Base-by-base conservation (phyloP, 2,797 vertebrate species). In the Bryconaethiops microstoma region DNA sequence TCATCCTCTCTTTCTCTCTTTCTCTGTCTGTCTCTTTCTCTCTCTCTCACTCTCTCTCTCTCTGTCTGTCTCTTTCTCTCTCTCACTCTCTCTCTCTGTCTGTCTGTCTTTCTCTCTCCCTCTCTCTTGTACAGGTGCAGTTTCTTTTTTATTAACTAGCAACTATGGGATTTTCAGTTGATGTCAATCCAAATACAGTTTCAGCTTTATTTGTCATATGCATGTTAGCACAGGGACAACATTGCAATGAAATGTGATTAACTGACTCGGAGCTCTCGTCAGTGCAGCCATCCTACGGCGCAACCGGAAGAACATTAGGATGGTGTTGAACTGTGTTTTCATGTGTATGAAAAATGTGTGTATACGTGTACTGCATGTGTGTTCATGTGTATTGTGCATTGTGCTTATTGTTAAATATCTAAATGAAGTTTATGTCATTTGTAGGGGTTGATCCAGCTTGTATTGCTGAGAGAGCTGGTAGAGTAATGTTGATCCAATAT, bases 391-490 rank as follows among this genome's bases (percentile, higher is more conserved):
- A 29, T 84, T 40, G 12, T 76, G 1, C 1, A 16, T 59, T 65
- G 39, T 88, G 81, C 85, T 39, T 29, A 48, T 78, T 19, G 40
- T 52, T 40, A 35, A 76, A 52, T 82, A 23, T 85, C 74, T 90
- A 87, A 93, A 92, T 86, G 59, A 85, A 87, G 70, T 88, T 64
- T 92, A 86, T 93, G 82, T 94, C 23, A 88, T 88, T 94, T 93
- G 88, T 94, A 95, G 94, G 94, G 91, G 40, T 93, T 95, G 95
- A 91, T 90, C 88, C 91, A 93, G 92, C 91, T 95, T 87, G 93
- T 95, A 89, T 93, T 94, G 90, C 90, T 25, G 92, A 91, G 93
- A 88, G 94, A 95, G 92, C 92, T 95, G 95, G 94, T 95, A 95
- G 91, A 80, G 63, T 65, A 65, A 65, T 4, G 7, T 16, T n/a